Conservation (phyloP, 2,113 vertebrate species). For the Psephotus haematonotus region DNA sequence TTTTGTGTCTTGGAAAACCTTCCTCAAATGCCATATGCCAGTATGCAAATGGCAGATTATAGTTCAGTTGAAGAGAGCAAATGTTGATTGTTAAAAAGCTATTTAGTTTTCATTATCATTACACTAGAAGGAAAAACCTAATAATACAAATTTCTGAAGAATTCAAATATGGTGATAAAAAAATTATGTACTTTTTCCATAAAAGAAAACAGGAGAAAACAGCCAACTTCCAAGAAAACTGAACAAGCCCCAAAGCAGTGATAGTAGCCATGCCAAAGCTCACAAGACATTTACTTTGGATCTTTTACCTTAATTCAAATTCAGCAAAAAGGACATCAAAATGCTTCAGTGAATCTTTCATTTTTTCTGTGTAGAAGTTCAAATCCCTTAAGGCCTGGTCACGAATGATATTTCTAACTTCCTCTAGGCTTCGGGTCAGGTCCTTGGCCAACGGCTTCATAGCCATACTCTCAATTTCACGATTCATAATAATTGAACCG, state of each 20-base stretch:
- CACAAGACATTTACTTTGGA: not conserved
- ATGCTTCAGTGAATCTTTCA: constrained; percentile 89
- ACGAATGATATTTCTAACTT: constrained; percentile 89
- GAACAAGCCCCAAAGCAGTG: not conserved
- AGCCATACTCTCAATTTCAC: constrained; percentile 98
- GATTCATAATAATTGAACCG: constrained; percentile 99
- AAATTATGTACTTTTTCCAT: not conserved
- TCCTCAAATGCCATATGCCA: constrained; percentile 9
- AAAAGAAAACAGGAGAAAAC: not conserved
- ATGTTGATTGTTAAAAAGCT: constrained; percentile 27
- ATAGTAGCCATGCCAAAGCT: not conserved
- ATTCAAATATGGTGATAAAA: not conserved
- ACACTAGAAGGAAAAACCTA: not conserved
- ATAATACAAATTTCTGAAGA: not conserved
- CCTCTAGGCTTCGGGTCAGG: constrained; percentile 92
- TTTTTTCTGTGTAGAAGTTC: constrained; percentile 91
- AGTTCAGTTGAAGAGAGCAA: constrained; percentile 7
- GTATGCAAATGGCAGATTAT: constrained; percentile 2
- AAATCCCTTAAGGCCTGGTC: constrained; percentile 96
- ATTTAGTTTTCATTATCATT: not conserved
- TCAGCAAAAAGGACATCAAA: constrained; percentile 96
- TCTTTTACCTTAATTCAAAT: constrained; percentile 93
- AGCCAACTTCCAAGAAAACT: not conserved
- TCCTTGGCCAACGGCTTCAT: constrained; percentile 96
- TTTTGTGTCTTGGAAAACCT: constrained; percentile 16